Base-by-base conservation (phyloP, 2,113 vertebrate species). In the Elephas maximus region DNA sequence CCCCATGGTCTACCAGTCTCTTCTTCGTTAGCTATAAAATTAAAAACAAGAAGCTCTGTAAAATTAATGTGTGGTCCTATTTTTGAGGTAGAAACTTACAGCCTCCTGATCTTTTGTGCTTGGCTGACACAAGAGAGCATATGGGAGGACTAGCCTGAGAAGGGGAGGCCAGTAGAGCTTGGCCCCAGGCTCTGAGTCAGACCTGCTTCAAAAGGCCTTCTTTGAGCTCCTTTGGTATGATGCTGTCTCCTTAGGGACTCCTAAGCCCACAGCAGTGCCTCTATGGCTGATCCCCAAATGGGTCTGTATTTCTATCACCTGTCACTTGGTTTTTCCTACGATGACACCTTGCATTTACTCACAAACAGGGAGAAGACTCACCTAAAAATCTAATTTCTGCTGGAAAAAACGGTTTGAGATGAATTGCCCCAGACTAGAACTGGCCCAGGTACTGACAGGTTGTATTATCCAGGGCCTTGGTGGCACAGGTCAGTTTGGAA, bases 301-400 rank as follows among this genome's bases (percentile, higher is more conserved):
- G 37, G 20, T 41, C n/a, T 96, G 21, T 30, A 67, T 73, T 94
- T 41, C 45, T 23, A 88, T 44, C 23, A 82, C 41, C 57, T 6
- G 62, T 24, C 63, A 81, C 87, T 28, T 87, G 57, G 63, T 45
- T 76, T 91, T 69, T 63, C 53, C 24, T 53, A 84, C 9, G 88
- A 24, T 84, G 63, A 95, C 71, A 87, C n/a, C 24, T 12, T 88
- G 28, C 63, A 90, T 95, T 84, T 87, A 74, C 67, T 88, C 30
- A 90, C 41, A 90, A 86, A 90, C 3, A 17, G 37, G 65, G 8
- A 92, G 17, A 48, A 37, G 26, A 63, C 20, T 87, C 2, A 17
- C 17, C 20, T 83, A 17, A 82, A 60, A 80, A 57, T 77, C 33
- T n/a, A 44, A 57, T 80, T 65, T 41, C 12, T 92, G 53, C 6